These are phyloP conservation scores for Nomia melanderi DNA, from an alignment of 1,140 invertebrate genomes.

Conservation along the genomic window DNA sequence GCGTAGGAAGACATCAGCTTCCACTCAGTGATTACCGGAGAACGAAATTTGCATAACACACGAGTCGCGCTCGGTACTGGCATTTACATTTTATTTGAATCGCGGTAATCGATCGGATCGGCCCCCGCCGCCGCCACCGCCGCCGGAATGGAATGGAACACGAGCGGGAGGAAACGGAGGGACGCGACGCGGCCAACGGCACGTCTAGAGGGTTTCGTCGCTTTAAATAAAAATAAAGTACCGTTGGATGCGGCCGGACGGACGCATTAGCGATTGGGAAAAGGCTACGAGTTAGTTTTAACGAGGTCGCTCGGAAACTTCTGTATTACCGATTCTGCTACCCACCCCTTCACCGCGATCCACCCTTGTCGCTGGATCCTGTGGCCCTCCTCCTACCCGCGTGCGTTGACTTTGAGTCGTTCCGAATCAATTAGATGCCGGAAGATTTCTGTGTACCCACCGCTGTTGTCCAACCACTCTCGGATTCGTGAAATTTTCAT, in stretches of 20 bases:
- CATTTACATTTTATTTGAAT: conserved; percentile 81
- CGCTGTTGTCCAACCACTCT: not conserved
- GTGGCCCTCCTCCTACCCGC: not conserved
- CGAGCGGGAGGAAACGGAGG: conserved; percentile 34
- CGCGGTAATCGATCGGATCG: conserved; percentile 80
- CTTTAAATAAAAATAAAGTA: conserved; percentile 81
- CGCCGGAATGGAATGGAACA: conserved; percentile 69
- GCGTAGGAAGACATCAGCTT: conserved; percentile 80
- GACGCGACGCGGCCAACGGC: conserved; percentile 18
- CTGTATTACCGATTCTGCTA: conserved; percentile 21
- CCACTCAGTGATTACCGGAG: conserved; percentile 80
- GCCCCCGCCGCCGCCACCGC: conserved; percentile 34
- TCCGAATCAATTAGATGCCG: not conserved
- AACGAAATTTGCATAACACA: conserved; percentile 80
- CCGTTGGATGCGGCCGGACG: conserved; percentile 69
- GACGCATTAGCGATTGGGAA: conserved; percentile 78
- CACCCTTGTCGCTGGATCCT: not conserved
- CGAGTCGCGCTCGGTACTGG: conserved; percentile 65
- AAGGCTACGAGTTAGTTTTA: conserved; percentile 69
- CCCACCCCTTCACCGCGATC: not conserved
- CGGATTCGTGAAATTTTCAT: not conserved
- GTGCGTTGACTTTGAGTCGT: not conserved
- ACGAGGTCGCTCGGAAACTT: conserved; percentile 64
- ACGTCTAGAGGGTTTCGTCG: conserved; percentile 54
- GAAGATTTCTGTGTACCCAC: not conserved